These are phyloP conservation scores for Lepidonotus clava DNA, from an alignment of 2,888 invertebrate genomes.

Conservation along the genomic window DNA sequence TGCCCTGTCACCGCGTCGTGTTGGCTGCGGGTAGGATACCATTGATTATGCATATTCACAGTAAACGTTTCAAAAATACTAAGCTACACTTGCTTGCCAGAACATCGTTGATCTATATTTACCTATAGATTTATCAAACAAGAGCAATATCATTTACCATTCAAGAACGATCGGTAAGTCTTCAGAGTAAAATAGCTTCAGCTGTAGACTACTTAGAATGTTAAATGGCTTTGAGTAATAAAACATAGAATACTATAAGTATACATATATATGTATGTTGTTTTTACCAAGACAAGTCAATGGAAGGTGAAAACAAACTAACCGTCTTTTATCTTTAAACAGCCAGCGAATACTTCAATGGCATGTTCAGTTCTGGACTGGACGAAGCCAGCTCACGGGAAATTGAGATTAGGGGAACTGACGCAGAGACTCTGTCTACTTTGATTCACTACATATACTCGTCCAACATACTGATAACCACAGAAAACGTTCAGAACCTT, in stretches of 20 bases:
- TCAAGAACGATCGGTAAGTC: no score
- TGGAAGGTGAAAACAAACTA: no score
- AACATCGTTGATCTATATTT: no score
- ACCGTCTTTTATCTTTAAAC: slow-evolving; percentile 23
- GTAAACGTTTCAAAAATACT: not conserved
- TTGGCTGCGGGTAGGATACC: slow-evolving; percentile 41
- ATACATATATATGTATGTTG: not conserved
- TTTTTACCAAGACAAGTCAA: not conserved
- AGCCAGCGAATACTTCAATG: slow-evolving; percentile 59
- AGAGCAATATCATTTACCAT: no score
- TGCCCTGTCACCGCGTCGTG: slow-evolving; percentile 59
- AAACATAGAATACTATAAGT: no score
- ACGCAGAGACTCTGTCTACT: slow-evolving; percentile 54
- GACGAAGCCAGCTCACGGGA: slow-evolving; percentile 48
- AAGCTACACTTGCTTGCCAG: not conserved
- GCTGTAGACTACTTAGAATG: no score
- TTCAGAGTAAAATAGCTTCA: no score
- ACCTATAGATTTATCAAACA: no score
- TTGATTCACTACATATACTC: slow-evolving; percentile 63
- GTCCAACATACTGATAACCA: slow-evolving; percentile 57
- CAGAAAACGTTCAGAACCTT: slow-evolving; percentile 60
- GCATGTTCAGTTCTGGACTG: slow-evolving; percentile 60
- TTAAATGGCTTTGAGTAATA: no score
- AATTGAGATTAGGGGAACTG: slow-evolving; percentile 57
- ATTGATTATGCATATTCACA: not conserved